Conservation (phyloP, 1,140 invertebrate species). For the Panagrolaimus sp. region DNA sequence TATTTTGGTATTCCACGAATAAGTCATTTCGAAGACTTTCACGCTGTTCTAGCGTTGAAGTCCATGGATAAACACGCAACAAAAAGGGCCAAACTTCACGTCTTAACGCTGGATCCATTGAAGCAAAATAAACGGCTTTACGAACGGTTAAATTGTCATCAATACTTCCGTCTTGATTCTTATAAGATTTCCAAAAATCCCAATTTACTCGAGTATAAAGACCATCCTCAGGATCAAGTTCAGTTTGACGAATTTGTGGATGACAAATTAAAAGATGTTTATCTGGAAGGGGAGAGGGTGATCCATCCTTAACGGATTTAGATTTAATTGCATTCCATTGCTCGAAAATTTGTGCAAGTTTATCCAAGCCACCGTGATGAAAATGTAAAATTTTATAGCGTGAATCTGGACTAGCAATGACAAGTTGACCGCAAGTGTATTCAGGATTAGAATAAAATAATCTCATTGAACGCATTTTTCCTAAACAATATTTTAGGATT, state of each 20-base stretch:
- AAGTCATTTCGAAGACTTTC: constrained; percentile 77
- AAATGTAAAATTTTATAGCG: constrained; percentile 94
- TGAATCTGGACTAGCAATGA: constrained; percentile 83
- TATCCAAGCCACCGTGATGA: constrained; percentile 83
- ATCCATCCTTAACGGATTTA: constrained; percentile 48
- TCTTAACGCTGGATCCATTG: constrained; percentile 75
- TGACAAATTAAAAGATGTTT: constrained; percentile 65
- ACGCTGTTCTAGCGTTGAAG: constrained; percentile 79
- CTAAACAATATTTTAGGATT: constrained; percentile 55
- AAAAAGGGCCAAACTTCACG: constrained; percentile 88
- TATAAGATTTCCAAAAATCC: constrained; percentile 72
- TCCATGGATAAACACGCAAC: constrained; percentile 81
- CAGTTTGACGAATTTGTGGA: constrained; percentile 77
- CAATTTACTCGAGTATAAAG: constrained; percentile 71
- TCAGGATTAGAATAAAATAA: constrained; percentile 82
- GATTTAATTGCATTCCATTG: constrained; percentile 67
- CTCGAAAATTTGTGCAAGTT: constrained; percentile 77
- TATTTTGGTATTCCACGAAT: constrained; percentile 66
- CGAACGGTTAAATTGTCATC: constrained; percentile 80
- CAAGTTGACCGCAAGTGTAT: constrained; percentile 76
- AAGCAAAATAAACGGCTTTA: constrained; percentile 84
- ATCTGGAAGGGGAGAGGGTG: constrained; percentile 56
- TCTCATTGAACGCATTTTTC: constrained; percentile 83
- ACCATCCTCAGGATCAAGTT: constrained; percentile 80
- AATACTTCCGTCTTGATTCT: constrained; percentile 77